Percentiles rank a stretch among this genome's conserved stretches.
phyloP scores from a whole-genome alignment of 2,797 vertebrate species.

The Spea hammondii region DNA sequence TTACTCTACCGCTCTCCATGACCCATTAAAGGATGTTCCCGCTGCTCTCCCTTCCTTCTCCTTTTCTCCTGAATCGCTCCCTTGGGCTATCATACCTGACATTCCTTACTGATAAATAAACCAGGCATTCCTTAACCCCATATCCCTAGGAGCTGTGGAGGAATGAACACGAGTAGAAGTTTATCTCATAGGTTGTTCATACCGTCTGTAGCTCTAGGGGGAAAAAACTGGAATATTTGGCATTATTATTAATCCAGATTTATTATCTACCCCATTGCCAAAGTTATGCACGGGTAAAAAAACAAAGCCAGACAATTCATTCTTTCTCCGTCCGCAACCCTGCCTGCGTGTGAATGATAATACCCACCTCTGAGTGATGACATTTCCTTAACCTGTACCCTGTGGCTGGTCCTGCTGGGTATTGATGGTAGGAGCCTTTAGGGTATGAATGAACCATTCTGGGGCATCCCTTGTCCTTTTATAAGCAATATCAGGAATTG shows the following conservation, averaged over 20 bases:
- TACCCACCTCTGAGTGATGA: constrained; percentile 29
- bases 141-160: background rate
- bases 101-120: constrained; percentile 18
- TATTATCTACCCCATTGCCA: too few species aligned
- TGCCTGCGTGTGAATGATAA: background rate
- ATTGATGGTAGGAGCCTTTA: constrained; percentile 10
- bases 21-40: background rate
- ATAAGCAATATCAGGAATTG: constrained; percentile 38
- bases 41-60: background rate
- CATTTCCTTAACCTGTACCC: background rate
- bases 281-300: too few species aligned
- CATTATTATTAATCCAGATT: too few species aligned
- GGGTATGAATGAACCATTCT: constrained; percentile 15
- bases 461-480: constrained; percentile 3
- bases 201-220: too few species aligned
- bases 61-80: constrained; percentile 13
- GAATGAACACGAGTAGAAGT: background rate
- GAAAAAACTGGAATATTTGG: too few species aligned
- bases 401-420: background rate
- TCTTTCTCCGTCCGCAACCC: too few species aligned
- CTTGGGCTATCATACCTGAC: constrained; percentile 29
- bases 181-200: too few species aligned
- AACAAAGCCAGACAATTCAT: too few species aligned
- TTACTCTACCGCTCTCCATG: background rate
- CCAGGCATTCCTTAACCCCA: constrained; percentile 21